Evolutionary conservation across 2,888 invertebrate genomes (phyloP).

Genomic region (Philereme vetulata): DNA sequence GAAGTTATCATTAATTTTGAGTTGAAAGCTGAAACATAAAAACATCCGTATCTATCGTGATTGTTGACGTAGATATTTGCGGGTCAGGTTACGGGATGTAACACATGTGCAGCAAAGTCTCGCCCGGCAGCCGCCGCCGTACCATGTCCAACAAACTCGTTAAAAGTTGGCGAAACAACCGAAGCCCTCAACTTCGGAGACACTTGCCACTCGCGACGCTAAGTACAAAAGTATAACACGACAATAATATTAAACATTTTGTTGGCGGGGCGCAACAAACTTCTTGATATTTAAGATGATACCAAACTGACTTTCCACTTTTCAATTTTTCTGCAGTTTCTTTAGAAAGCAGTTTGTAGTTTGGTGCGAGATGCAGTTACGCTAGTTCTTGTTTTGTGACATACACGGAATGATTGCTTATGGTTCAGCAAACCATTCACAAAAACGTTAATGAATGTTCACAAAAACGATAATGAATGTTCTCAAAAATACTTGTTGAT

Average conservation of each 20-base stretch:
- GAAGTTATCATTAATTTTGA: slow-evolving; percentile 14
- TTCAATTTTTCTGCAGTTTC: slow-evolving; percentile 18
- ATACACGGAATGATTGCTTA: background rate
- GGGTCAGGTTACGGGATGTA: slow-evolving; percentile 34
- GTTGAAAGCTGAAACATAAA: slow-evolving; percentile 22
- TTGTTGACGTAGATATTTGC: slow-evolving; percentile 26
- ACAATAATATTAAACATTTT: slow-evolving; percentile 47
- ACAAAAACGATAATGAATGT: no score
- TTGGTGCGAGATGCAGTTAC: background rate
- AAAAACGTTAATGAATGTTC: no score
- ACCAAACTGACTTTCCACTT: slow-evolving; percentile 27
- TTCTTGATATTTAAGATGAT: slow-evolving; percentile 37
- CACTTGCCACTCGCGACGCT: slow-evolving; percentile 76
- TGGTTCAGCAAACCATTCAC: no score
- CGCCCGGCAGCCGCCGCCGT: slow-evolving; percentile 46
- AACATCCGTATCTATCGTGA: slow-evolving; percentile 19
- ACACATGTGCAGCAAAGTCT: slow-evolving; percentile 59
- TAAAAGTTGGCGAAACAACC: slow-evolving; percentile 81
- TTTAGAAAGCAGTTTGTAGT: slow-evolving; percentile 10
- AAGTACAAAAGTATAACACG: slow-evolving; percentile 79
- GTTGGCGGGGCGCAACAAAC: slow-evolving; percentile 34
- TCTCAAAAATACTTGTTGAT: no score
- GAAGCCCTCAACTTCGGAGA: slow-evolving; percentile 69
- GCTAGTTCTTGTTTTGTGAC: background rate
- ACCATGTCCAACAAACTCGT: slow-evolving; percentile 81